Percentiles rank a stretch among this genome's conserved stretches.
Evolutionary conservation across 2,113 vertebrate genomes (phyloP).

Genomic region (Raja brachyura): DNA sequence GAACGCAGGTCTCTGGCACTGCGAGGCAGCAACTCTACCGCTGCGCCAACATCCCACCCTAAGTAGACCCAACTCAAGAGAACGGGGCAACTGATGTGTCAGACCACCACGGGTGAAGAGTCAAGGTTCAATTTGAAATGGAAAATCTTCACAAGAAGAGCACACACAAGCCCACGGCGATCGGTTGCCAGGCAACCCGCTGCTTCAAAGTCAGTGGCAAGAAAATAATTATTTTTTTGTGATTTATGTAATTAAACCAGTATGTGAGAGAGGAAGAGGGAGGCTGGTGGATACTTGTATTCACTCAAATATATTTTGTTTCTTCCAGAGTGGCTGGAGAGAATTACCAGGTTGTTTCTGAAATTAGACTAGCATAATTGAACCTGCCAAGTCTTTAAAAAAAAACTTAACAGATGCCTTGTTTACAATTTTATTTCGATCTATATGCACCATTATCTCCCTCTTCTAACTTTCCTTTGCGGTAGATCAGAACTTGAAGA

Average conservation of each 20-base stretch:
- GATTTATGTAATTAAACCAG: not conserved
- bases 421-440: not conserved
- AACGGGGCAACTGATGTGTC: not conserved
- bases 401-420: not conserved
- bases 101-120: not conserved
- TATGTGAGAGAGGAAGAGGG: not conserved
- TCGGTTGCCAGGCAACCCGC: constrained; percentile 7
- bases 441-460: not conserved
- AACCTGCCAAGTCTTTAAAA: not conserved
- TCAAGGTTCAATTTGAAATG: not conserved
- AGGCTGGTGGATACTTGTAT: not conserved
- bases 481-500: not conserved
- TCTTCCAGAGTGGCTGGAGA: not conserved
- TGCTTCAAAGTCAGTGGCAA: not conserved
- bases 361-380: not conserved
- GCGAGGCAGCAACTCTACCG: no score
- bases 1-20: no score
- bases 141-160: not conserved
- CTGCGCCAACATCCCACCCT: no score
- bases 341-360: no score
- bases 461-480: not conserved
- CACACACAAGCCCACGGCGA: not conserved
- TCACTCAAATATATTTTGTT: not conserved
- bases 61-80: not conserved
- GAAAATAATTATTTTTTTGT: not conserved